Evolutionary conservation across 2,113 vertebrate species (phyloP).

Genomic region (Origma solitaria): DNA sequence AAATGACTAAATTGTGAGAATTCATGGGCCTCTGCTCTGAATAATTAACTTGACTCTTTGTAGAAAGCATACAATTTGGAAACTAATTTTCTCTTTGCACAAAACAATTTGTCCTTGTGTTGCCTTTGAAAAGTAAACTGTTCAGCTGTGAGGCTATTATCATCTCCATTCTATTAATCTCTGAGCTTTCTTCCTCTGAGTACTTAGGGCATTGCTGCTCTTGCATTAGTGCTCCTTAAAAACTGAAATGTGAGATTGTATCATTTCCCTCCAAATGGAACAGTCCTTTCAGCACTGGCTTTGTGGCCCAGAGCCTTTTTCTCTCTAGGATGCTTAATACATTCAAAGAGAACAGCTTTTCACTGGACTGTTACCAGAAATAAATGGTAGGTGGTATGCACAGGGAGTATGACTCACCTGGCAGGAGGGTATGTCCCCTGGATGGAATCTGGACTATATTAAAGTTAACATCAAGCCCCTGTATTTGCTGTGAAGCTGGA

Average conservation of each 20-base stretch:
- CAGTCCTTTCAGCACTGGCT: background rate
- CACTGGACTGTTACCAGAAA: background rate
- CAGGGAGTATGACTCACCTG: background rate
- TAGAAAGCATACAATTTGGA: constrained; percentile 71
- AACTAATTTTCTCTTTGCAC: constrained; percentile 76
- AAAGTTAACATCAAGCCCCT: background rate
- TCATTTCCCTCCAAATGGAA: background rate
- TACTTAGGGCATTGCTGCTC: background rate
- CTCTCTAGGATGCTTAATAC: background rate
- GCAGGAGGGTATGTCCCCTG: background rate
- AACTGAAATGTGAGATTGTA: background rate
- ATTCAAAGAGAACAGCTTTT: background rate
- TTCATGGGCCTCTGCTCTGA: constrained; percentile 79
- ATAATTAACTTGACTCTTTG: constrained; percentile 82
- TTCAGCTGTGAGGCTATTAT: constrained; percentile 49
- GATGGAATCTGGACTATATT: background rate
- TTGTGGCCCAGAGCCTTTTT: background rate
- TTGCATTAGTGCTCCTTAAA: background rate
- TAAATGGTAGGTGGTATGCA: background rate
- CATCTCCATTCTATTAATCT: constrained; percentile 26
- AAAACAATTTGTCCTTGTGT: constrained; percentile 78
- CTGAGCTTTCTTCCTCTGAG: background rate
- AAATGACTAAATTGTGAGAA: constrained; percentile 79
- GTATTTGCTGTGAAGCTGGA: background rate
- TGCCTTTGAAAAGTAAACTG: constrained; percentile 81